phyloP scores from a whole-genome alignment of 2,888 invertebrate genomes.

The Polydesmus complanatus region DNA sequence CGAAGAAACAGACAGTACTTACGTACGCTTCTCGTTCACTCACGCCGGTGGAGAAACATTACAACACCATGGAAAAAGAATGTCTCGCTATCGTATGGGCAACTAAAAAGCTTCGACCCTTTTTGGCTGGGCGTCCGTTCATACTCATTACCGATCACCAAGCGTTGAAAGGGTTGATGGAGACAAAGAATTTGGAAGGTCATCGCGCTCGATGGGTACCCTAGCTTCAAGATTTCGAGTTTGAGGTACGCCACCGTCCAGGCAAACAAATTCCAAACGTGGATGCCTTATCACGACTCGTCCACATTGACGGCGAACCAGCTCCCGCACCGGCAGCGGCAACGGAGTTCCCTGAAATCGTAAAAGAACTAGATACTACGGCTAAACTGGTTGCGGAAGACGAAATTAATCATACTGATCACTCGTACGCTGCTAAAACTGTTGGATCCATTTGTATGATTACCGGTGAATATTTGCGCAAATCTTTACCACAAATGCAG shows the following conservation, averaged over 20 bases:
- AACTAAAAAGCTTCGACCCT: too few relatives aligned
- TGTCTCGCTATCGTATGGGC: background rate
- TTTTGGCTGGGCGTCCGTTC: background rate
- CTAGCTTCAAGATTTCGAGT: background rate
- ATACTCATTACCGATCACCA: background rate
- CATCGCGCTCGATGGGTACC: background rate
- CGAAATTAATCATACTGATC: too few relatives aligned
- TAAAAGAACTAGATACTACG: too few relatives aligned
- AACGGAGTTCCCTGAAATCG: too few relatives aligned
- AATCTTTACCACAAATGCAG: too few relatives aligned
- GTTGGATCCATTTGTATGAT: too few relatives aligned
- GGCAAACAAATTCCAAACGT: background rate
- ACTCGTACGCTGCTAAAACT: too few relatives aligned
- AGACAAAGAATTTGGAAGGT: background rate
- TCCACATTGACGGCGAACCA: too few relatives aligned
- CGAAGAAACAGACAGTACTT: background rate
- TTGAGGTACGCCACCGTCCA: background rate
- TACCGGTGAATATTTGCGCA: too few relatives aligned
- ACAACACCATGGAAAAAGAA: background rate
- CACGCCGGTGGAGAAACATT: background rate
- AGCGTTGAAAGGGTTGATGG: background rate
- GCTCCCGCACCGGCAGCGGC: too few relatives aligned
- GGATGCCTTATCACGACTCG: background rate
- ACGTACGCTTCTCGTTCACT: background rate
- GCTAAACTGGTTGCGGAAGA: too few relatives aligned